phyloP scores from a whole-genome alignment of 1,140 invertebrate species.

The Dinothrombium tinctorium region DNA sequence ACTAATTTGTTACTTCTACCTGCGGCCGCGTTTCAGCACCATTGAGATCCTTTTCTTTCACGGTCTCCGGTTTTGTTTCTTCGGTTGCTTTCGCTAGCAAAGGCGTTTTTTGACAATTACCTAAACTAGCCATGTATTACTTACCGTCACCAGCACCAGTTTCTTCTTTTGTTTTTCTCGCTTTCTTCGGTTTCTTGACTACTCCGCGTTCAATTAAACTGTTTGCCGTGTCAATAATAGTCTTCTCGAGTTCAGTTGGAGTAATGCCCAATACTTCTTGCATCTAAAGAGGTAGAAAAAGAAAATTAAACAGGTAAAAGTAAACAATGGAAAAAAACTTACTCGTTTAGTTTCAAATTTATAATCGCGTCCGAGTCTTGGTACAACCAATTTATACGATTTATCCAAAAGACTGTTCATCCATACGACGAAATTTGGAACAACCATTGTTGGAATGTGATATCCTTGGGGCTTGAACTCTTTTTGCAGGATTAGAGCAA shows the following conservation, averaged over 20 bases:
- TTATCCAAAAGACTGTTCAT: slow-evolving; percentile 25
- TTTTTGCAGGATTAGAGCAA: slow-evolving; percentile 22
- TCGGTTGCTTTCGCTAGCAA: no score
- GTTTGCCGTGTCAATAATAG: slow-evolving; percentile 26
- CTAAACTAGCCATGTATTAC: no score
- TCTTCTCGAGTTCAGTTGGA: slow-evolving; percentile 15
- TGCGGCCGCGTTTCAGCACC: no score
- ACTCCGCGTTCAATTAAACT: slow-evolving; percentile 25
- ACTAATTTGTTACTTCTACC: no score
- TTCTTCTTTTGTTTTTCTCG: slow-evolving; percentile 13
- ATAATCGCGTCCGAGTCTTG: slow-evolving; percentile 23
- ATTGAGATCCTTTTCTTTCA: no score
- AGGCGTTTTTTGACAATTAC: no score
- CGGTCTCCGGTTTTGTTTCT: no score
- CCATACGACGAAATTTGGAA: slow-evolving; percentile 26
- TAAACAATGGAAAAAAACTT: slow-evolving; percentile 9
- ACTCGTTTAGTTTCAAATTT: slow-evolving; percentile 29
- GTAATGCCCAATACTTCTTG: slow-evolving; percentile 15
- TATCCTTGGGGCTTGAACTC: slow-evolving; percentile 24
- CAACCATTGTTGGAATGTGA: slow-evolving; percentile 24
- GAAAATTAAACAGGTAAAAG: background rate
- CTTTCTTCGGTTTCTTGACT: slow-evolving; percentile 23
- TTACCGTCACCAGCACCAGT: slow-evolving; percentile 9
- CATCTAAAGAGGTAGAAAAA: slow-evolving; percentile 14
- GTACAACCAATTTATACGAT: slow-evolving; percentile 23